Base-by-base conservation (phyloP, 2,113 vertebrate genomes). In the Sorex araneus region DNA sequence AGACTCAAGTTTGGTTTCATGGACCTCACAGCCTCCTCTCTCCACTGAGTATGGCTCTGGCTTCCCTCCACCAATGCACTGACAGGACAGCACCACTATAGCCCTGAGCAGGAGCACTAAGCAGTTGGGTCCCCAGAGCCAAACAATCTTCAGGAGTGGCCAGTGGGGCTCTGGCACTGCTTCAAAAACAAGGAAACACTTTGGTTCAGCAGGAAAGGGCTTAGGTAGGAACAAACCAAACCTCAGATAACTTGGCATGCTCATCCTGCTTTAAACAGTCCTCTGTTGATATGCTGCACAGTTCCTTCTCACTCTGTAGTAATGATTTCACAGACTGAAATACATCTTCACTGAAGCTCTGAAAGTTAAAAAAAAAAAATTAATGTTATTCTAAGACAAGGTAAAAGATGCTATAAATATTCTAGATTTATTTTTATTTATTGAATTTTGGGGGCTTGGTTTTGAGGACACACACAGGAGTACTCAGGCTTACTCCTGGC, bases 251-350 rank as follows among this genome's bases (percentile, higher is more conserved):
- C 93, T 89, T 96, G 85, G 96, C 94, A 50, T 97, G 64, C 28
- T 98, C 97, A 30, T 97, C 96, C 73, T 16, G 98, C 97, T 96
- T 98, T 92, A 95, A 45, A 18, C 96, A 97, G 91, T 98, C 98
- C 36, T 98, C 99, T 50, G 98, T 82, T 90, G 98, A 97, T 21
- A 99, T 25, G 43, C 7, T 97, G 97, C 99, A 99, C 6, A 99
- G 98, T 19, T 98, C 98, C 95, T 98, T 99, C 82, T 98, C 98
- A 97, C 98, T 99, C 94, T 98, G 99, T 25, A 99, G 96, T 91
- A 99, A 97, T 69, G 97, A 98, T 97, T 98, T 99, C 93, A 99
- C 94, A 93, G 98, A 98, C 81, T 97, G 98, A 36, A 98, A 90
- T n/a, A 99, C 97, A 73, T 96, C 97, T 93, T 99, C 99, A 97